Conservation (phyloP, 2,888 invertebrate species). For the Stenichneumon culpator region DNA sequence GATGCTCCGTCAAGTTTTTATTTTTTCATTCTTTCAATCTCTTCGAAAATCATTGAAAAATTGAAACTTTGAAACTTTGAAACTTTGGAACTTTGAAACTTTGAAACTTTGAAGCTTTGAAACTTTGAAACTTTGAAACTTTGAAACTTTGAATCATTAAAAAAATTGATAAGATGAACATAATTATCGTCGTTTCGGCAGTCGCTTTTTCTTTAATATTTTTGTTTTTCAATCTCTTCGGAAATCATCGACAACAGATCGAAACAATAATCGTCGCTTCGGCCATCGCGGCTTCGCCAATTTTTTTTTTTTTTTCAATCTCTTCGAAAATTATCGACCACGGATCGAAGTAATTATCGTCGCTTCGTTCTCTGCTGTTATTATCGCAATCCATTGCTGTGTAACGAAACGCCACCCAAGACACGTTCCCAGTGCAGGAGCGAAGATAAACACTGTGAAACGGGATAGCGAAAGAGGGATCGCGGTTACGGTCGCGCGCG, state of each 20-base stretch:
- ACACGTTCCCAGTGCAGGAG: constrained; percentile 28
- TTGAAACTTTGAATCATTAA: too few species aligned
- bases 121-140: too few species aligned
- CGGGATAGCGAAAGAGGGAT: constrained; percentile 69
- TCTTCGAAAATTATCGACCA: background rate
- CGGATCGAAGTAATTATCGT: background rate
- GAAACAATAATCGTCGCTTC: background rate
- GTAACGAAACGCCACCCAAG: constrained; percentile 17
- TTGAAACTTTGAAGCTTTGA: too few species aligned
- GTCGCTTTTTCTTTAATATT: too few species aligned
- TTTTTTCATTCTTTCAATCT: background rate
- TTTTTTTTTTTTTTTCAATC: background rate
- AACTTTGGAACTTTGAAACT: too few species aligned
- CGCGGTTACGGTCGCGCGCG: constrained; percentile 68
- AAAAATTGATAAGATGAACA: too few species aligned
- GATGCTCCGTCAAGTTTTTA: background rate
- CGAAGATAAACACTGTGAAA: constrained; percentile 70
- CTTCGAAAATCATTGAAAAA: background rate
- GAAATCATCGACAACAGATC: background rate
- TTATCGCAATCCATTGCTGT: background rate
- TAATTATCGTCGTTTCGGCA: background rate
- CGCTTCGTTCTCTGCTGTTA: background rate
- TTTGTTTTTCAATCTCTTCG: too few species aligned
- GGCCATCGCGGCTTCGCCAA: background rate
- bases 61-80: too few species aligned